Evolutionary conservation across 2,888 invertebrate genomes (phyloP).

Genomic region (Amiota communis): DNA sequence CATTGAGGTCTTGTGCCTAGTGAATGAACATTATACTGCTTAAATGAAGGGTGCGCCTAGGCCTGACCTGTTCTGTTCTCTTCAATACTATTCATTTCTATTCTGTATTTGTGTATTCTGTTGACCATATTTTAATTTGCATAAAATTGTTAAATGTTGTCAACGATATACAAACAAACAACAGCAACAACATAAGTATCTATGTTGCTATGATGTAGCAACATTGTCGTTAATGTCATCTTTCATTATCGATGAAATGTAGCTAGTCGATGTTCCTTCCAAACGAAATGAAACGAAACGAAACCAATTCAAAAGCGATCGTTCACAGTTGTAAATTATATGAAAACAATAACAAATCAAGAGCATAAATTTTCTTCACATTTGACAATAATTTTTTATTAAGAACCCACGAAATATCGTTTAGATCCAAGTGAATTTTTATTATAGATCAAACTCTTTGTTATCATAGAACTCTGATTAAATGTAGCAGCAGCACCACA

Average conservation of each 20-base stretch:
- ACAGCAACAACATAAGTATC: conserved; percentile 25
- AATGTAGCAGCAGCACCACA: background rate
- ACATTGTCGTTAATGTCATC: conserved; percentile 68
- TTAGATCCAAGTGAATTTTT: conserved; percentile 24
- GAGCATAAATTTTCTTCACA: conserved; percentile 17
- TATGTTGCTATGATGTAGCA: conserved; percentile 46
- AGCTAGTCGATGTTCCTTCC: conserved; percentile 35
- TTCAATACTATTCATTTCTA: conserved; percentile 19
- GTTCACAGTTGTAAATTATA: conserved; percentile 20
- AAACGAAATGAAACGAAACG: no score
- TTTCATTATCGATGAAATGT: conserved; percentile 69
- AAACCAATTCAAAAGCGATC: background rate
- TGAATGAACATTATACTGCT: conserved; percentile 11
- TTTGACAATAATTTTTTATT: conserved; percentile 47
- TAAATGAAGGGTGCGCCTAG: conserved; percentile 9
- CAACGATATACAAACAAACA: conserved; percentile 45
- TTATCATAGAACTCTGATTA: background rate
- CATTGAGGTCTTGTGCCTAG: conserved; percentile 1
- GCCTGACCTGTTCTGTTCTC: background rate
- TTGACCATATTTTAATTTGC: conserved; percentile 62
- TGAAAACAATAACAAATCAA: conserved; percentile 23
- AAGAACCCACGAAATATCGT: conserved; percentile 37
- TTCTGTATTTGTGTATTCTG: background rate
- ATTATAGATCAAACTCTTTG: background rate
- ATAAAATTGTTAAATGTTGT: conserved; percentile 67